Percentiles rank a stretch among this genome's conserved stretches.
phyloP scores from a whole-genome alignment of 2,888 invertebrate species.

The Pseudolycoriella hygida region DNA sequence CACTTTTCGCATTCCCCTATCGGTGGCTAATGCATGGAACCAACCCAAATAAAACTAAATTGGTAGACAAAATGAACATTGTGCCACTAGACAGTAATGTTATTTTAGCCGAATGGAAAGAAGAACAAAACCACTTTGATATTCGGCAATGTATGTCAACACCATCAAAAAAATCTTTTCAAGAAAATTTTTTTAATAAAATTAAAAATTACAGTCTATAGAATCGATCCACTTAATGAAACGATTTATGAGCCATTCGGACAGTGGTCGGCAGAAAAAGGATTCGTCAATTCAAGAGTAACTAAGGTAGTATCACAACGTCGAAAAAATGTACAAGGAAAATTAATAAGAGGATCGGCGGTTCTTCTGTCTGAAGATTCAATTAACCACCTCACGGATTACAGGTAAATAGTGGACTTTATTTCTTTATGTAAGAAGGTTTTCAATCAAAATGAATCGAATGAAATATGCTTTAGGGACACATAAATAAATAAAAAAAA shows the following conservation, averaged over 20 bases:
- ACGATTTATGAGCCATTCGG: conserved; percentile 3
- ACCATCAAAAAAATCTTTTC: not conserved
- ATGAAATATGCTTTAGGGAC: too few species aligned
- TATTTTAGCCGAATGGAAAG: not conserved
- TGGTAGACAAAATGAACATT: not conserved
- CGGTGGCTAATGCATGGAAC: conserved; percentile 1
- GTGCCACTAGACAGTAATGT: not conserved
- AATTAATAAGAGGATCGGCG: not conserved
- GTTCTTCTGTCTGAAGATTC: not conserved
- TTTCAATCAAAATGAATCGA: too few species aligned
- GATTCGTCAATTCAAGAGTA: not conserved
- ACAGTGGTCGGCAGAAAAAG: not conserved
- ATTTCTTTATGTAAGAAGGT: not conserved
- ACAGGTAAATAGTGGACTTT: not conserved
- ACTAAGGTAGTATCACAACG: not conserved
- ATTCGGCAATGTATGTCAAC: conserved; percentile 2
- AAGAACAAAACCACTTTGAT: not conserved
- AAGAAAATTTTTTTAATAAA: not conserved
- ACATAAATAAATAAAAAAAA: not conserved
- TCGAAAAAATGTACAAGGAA: not conserved
- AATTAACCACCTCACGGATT: not conserved
- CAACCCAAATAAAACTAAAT: not conserved
- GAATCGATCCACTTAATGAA: not conserved
- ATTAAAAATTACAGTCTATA: not conserved
- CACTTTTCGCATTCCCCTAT: conserved; percentile 1